Conservation (phyloP, 2,797 vertebrate species). For the Potorous gilbertii region DNA sequence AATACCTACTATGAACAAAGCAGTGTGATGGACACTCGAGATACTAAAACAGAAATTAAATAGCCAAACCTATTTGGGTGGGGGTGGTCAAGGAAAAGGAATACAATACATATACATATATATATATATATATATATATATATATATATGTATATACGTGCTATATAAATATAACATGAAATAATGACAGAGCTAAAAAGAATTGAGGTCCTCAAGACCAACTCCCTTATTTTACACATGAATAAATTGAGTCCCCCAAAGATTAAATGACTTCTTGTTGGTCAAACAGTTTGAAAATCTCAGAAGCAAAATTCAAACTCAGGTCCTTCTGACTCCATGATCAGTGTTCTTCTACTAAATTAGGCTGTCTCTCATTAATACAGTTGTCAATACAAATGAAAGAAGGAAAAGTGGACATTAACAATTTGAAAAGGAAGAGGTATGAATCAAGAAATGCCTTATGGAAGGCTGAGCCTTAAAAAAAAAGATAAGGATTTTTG, state of each 20-base stretch:
- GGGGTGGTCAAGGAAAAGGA: neutral
- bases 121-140: neutral
- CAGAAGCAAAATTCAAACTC: neutral
- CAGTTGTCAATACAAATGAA: neutral
- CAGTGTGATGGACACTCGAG: neutral
- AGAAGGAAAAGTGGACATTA: neutral
- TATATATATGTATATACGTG: no score
- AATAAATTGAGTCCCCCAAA: neutral
- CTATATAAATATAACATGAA: neutral
- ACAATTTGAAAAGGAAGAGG: rapidly evolving
- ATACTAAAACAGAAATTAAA: neutral
- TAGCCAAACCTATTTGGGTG: neutral
- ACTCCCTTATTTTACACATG: neutral
- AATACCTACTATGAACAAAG: neutral
- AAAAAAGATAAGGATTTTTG: neutral
- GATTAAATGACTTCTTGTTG: neutral
- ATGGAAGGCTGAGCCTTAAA: neutral
- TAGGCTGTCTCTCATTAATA: neutral
- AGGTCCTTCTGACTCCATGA: no score
- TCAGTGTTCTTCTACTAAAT: neutral
- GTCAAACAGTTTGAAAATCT: neutral
- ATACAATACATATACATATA: neutral
- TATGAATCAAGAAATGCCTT: neutral
- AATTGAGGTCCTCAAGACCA: no score
- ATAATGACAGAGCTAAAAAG: neutral